Conservation (phyloP, 2,888 invertebrate genomes). For the Psococerastis gibbosa region DNA sequence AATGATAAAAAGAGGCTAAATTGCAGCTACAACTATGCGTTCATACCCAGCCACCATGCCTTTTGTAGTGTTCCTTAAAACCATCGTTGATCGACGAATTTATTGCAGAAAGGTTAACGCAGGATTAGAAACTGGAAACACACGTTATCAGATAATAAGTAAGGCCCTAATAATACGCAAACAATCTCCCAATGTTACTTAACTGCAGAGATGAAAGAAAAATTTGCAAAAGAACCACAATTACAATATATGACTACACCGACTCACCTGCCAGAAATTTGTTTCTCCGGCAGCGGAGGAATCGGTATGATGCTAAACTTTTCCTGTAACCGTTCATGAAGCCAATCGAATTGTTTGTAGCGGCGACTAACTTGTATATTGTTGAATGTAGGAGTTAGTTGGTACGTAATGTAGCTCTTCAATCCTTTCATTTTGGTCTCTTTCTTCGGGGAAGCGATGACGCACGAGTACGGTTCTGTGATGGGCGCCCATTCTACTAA, state of each 20-base stretch:
- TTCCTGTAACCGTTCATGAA: conserved; percentile 80
- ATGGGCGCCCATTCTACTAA: conserved; percentile 58
- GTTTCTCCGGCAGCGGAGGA: conserved; percentile 95
- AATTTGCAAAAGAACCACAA: not conserved
- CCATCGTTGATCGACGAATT: no score
- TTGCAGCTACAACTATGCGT: no score
- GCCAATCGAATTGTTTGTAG: conserved; percentile 99
- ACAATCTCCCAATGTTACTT: conserved; percentile 5
- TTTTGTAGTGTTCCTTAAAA: no score
- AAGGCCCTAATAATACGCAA: no score
- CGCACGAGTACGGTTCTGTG: conserved; percentile 57
- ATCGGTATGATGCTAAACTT: conserved; percentile 91
- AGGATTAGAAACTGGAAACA: no score
- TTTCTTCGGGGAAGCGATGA: conserved; percentile 89
- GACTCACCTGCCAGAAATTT: conserved; percentile 51
- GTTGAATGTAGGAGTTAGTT: conserved; percentile 85
- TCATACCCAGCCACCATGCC: no score
- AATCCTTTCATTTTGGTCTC: conserved; percentile 93
- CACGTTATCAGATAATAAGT: no score
- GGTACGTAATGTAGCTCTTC: conserved; percentile 94
- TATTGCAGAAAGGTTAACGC: no score
- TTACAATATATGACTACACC: not conserved
- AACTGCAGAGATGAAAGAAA: conserved; percentile 3
- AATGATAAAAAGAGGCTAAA: no score
- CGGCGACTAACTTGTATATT: conserved; percentile 83